Percentiles rank a stretch among this genome's conserved stretches.
Evolutionary conservation across 2,888 invertebrate genomes (phyloP).

Genomic region (Nomada ruficornis): DNA sequence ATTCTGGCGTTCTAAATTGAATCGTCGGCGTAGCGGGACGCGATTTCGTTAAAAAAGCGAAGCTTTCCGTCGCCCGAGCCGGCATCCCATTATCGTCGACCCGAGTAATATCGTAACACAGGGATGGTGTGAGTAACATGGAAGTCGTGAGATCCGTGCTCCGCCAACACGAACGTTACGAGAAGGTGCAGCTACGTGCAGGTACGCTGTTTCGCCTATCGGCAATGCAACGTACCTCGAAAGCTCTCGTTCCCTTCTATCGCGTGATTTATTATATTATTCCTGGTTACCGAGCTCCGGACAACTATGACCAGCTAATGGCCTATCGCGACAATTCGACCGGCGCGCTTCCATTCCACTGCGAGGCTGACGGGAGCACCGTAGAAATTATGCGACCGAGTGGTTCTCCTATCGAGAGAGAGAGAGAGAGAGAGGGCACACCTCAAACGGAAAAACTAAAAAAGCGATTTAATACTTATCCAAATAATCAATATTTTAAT

Average conservation of each 20-base stretch:
- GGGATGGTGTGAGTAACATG: constrained; percentile 73
- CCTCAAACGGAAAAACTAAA: no score
- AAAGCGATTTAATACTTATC: no score
- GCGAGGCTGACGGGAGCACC: constrained; percentile 20
- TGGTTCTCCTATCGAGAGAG: no score
- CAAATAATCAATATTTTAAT: no score
- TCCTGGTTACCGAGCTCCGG: constrained; percentile 54
- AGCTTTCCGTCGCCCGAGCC: constrained; percentile 1
- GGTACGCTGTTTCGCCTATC: constrained; percentile 58
- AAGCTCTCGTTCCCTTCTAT: constrained; percentile 63
- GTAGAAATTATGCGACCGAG: constrained; percentile 22
- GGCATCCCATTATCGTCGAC: constrained; percentile 35
- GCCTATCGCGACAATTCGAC: constrained; percentile 66
- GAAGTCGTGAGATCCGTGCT: constrained; percentile 80
- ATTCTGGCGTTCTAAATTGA: background rate
- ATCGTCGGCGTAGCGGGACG: background rate
- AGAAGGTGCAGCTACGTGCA: constrained; percentile 53
- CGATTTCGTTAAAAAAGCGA: background rate
- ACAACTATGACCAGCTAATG: constrained; percentile 75
- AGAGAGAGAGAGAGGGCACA: no score
- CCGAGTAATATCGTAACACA: constrained; percentile 41
- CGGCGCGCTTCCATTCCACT: constrained; percentile 49
- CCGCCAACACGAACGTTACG: constrained; percentile 75
- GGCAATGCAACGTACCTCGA: constrained; percentile 63
- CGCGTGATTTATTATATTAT: constrained; percentile 73